Evolutionary conservation across 2,888 invertebrate genomes (phyloP).

Genomic region (Carterocephalus palaemon): DNA sequence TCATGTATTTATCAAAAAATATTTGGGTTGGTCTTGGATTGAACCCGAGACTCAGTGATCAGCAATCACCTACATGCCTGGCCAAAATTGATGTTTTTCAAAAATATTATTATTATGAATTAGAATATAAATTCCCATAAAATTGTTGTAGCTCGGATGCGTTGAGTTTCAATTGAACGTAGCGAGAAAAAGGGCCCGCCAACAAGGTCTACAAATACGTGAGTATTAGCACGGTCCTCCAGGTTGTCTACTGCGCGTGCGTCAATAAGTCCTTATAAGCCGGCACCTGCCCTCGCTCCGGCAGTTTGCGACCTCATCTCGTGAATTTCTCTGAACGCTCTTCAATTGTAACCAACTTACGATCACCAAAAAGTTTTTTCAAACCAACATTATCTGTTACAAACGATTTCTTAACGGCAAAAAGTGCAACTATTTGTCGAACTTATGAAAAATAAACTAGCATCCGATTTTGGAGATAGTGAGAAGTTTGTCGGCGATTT

Average conservation of each 20-base stretch:
- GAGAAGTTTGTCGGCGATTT: slow-evolving; percentile 57
- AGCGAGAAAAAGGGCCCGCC: slow-evolving; percentile 16
- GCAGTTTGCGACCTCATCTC: slow-evolving; percentile 54
- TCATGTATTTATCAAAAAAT: too few species aligned
- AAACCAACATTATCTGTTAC: slow-evolving; percentile 35
- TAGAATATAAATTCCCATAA: too few species aligned
- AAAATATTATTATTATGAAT: too few species aligned
- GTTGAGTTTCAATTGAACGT: not conserved
- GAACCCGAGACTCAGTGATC: too few species aligned
- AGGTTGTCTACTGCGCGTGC: slow-evolving; percentile 51
- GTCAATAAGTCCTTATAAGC: slow-evolving; percentile 50
- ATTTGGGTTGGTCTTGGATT: too few species aligned
- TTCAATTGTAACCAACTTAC: slow-evolving; percentile 34
- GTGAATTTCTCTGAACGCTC: slow-evolving; percentile 47
- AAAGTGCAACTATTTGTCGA: slow-evolving; percentile 43
- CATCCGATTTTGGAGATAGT: slow-evolving; percentile 53
- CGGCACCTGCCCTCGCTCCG: slow-evolving; percentile 37
- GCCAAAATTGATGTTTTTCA: too few species aligned
- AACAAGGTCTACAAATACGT: slow-evolving; percentile 43
- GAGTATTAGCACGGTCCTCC: slow-evolving; percentile 41
- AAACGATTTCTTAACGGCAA: slow-evolving; percentile 32
- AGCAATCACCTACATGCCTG: too few species aligned
- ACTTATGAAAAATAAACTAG: slow-evolving; percentile 67
- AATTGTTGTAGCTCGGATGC: too few species aligned
- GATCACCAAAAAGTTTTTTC: slow-evolving; percentile 57